Percentiles rank a stretch among this genome's conserved stretches.
phyloP scores from a whole-genome alignment of 1,140 invertebrate species.

The Drosophila rhopaloa region DNA sequence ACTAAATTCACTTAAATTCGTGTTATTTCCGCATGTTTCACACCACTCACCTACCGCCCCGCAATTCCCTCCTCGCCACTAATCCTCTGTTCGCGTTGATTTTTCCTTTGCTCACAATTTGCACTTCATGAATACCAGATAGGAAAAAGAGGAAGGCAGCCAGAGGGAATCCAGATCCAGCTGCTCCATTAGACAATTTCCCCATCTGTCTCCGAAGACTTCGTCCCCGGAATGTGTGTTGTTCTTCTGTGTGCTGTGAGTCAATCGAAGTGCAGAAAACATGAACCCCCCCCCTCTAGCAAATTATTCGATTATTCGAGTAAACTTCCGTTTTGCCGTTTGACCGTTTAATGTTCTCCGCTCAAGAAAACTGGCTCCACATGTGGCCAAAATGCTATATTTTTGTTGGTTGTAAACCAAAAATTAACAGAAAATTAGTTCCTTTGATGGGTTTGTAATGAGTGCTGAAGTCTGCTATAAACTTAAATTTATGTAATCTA shows the following conservation, averaged over 20 bases:
- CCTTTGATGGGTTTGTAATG: too few relatives aligned
- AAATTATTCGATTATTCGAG: conserved; percentile 65
- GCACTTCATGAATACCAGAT: conserved; percentile 79
- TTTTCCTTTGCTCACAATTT: conserved; percentile 70
- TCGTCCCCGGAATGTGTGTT: conserved; percentile 43
- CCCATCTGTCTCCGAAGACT: conserved; percentile 60
- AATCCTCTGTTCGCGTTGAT: conserved; percentile 20
- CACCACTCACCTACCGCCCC: conserved; percentile 36
- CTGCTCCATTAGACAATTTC: conserved; percentile 79
- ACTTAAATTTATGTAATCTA: too few relatives aligned
- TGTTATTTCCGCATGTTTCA: conserved; percentile 81
- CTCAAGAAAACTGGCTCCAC: not conserved
- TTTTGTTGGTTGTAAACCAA: too few relatives aligned
- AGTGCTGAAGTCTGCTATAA: too few relatives aligned
- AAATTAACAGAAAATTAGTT: too few relatives aligned
- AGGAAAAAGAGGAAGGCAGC: conserved; percentile 3
- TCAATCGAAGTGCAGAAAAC: conserved; percentile 22
- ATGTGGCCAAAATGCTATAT: not conserved
- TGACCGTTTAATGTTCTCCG: conserved; percentile 46
- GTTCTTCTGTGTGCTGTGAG: conserved; percentile 28
- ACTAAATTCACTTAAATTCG: conserved; percentile 80
- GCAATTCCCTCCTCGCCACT: conserved; percentile 4
- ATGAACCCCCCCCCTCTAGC: conserved; percentile 1
- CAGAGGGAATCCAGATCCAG: conserved; percentile 4
- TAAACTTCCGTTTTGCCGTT: conserved; percentile 59